A percentile compares a stretch with the other conserved stretches of the same genome.
Evolutionary conservation across 64 coral and sea anemone species (phyloP).

Genomic region (Dendrophyllia cribrosa): DNA sequence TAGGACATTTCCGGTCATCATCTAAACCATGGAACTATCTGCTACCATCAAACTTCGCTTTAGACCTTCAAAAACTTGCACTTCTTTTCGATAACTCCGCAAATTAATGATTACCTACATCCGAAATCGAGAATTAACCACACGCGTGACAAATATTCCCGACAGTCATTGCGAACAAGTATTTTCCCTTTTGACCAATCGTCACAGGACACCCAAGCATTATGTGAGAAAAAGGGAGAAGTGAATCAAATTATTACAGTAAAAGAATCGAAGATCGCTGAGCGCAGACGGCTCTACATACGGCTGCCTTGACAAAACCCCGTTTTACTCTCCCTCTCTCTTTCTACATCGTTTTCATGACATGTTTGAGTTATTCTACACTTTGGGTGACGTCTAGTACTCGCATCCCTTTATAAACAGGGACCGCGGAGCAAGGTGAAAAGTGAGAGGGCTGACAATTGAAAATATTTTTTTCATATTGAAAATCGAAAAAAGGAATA

Average conservation of each 20-base stretch:
- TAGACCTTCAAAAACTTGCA: slow-evolving; percentile 48
- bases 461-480: too few species aligned
- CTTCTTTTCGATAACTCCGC: slow-evolving; percentile 46
- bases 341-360: too few species aligned
- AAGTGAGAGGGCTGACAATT: too few species aligned
- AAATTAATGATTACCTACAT: slow-evolving; percentile 83
- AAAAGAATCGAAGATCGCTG: neutral
- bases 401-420: too few species aligned
- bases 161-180: slow-evolving; percentile 45
- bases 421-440: too few species aligned
- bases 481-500: too few species aligned
- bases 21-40: slow-evolving; percentile 68
- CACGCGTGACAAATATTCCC: slow-evolving; percentile 96
- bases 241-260: neutral
- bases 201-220: neutral
- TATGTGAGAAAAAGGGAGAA: too few species aligned
- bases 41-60: slow-evolving; percentile 49
- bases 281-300: too few species aligned
- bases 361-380: too few species aligned
- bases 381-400: too few species aligned
- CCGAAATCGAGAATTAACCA: slow-evolving; percentile 41
- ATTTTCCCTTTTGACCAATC: neutral
- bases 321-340: too few species aligned
- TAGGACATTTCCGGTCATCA: slow-evolving; percentile 97
- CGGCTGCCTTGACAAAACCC: too few species aligned